These are phyloP conservation scores for Amphimedon queenslandica DNA, from an alignment of 37 sponge, comb jelly and placozoan species.

Conservation along the genomic window DNA sequence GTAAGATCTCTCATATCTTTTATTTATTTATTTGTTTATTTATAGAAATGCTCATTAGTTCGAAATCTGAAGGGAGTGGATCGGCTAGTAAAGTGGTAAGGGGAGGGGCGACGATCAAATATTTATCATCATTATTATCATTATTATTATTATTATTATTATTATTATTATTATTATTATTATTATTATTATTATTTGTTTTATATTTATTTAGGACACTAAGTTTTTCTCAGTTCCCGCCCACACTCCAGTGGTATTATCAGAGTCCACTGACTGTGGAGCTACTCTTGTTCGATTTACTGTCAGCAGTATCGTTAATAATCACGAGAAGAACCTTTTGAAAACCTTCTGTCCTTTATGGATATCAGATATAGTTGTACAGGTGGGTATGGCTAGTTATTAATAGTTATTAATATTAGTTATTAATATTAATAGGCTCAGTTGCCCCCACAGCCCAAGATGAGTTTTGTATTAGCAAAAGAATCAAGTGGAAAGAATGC, in stretches of 20 bases:
- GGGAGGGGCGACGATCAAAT: too few species aligned
- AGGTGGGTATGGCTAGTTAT: constrained; percentile 28
- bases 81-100: too few species aligned
- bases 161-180: not conserved
- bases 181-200: not conserved
- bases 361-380: constrained; percentile 65
- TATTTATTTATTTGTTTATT: too few species aligned
- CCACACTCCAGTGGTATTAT: constrained; percentile 82
- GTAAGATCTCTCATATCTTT: too few species aligned
- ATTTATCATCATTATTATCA: too few species aligned
- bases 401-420: too few species aligned
- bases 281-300: constrained; percentile 48
- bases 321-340: constrained; percentile 48
- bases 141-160: too few species aligned
- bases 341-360: constrained; percentile 55
- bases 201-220: constrained; percentile 17
- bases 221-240: constrained; percentile 69
- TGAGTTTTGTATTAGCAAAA: constrained; percentile 40
- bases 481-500: not conserved
- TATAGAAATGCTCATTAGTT: too few species aligned
- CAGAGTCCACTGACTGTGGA: constrained; percentile 84
- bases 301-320: constrained; percentile 44
- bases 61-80: too few species aligned
- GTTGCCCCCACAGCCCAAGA: constrained; percentile 38
- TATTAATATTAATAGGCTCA: constrained; percentile 18